Conservation (phyloP, 2,888 invertebrate genomes). For the Drosophila atripex region DNA sequence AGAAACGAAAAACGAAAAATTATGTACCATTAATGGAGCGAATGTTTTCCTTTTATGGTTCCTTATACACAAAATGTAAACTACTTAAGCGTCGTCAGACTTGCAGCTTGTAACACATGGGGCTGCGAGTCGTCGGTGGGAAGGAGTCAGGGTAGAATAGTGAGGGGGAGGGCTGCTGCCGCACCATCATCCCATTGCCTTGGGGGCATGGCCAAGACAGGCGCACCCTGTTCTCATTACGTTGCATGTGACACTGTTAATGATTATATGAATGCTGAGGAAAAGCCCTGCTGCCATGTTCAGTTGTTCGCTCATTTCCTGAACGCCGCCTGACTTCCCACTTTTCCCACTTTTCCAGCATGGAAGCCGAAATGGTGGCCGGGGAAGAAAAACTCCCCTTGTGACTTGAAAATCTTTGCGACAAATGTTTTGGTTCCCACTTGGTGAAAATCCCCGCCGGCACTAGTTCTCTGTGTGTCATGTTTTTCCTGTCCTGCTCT, state of each 20-base stretch:
- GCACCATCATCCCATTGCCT: conserved; percentile 35
- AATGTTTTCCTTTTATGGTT: conserved; percentile 76
- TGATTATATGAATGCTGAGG: conserved; percentile 75
- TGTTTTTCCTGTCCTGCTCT: neutral
- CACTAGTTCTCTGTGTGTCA: conserved; percentile 8
- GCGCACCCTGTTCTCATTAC: conserved; percentile 81
- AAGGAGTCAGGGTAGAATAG: conserved; percentile 1
- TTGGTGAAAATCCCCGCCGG: conserved; percentile 68
- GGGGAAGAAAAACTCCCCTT: conserved; percentile 45
- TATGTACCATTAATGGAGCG: conserved; percentile 80
- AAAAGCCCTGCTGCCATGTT: conserved; percentile 26
- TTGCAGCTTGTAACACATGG: conserved; percentile 35
- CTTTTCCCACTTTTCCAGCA: conserved; percentile 7
- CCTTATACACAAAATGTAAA: conserved; percentile 78
- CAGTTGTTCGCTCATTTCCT: conserved; percentile 54
- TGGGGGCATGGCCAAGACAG: conserved; percentile 52
- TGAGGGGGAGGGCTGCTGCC: conserved; percentile 1
- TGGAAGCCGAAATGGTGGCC: conserved; percentile 1
- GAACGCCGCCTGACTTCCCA: conserved; percentile 39
- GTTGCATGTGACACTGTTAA: conserved; percentile 83
- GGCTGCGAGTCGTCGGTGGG: neutral
- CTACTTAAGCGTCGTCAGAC: conserved; percentile 77
- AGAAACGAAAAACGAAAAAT: conserved; percentile 72
- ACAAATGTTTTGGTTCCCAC: conserved; percentile 81
- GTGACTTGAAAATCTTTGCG: conserved; percentile 77